These are phyloP conservation scores for Tipula vernalis DNA, from an alignment of 2,888 invertebrate species.

Conservation along the genomic window DNA sequence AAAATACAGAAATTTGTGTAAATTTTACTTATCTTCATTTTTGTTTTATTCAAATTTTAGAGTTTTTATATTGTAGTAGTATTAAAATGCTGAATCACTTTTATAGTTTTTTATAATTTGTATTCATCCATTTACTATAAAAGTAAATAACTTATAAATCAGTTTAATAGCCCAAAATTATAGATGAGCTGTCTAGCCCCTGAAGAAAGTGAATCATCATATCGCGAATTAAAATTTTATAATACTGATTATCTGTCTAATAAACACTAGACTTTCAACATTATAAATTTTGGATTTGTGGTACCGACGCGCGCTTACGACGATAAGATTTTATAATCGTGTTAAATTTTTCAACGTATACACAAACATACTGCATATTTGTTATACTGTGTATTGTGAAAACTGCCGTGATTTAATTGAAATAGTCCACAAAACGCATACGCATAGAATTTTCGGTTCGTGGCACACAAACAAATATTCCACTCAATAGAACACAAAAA, in stretches of 20 bases:
- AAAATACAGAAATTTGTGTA: not conserved
- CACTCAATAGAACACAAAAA: not conserved
- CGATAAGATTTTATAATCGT: not conserved
- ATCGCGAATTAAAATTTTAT: not conserved
- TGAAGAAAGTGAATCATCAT: not conserved
- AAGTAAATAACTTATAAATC: not conserved
- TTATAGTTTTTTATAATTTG: not conserved
- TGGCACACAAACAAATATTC: not conserved
- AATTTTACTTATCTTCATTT: not conserved
- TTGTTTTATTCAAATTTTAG: not conserved
- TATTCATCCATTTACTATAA: not conserved
- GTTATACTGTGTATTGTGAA: not conserved
- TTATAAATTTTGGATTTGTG: not conserved
- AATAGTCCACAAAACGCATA: not conserved
- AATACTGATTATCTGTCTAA: not conserved
- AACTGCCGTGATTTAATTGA: not conserved
- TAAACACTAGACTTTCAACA: not conserved
- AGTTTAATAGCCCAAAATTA: not conserved
- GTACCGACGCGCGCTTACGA: not conserved
- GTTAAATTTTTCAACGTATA: not conserved
- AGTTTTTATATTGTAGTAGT: not conserved
- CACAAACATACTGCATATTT: not conserved
- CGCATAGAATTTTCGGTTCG: not conserved
- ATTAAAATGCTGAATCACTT: not conserved
- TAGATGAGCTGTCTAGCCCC: not conserved